phyloP scores from a whole-genome alignment of 2,888 invertebrate genomes.

The Hermaeophaga mercurialis region DNA sequence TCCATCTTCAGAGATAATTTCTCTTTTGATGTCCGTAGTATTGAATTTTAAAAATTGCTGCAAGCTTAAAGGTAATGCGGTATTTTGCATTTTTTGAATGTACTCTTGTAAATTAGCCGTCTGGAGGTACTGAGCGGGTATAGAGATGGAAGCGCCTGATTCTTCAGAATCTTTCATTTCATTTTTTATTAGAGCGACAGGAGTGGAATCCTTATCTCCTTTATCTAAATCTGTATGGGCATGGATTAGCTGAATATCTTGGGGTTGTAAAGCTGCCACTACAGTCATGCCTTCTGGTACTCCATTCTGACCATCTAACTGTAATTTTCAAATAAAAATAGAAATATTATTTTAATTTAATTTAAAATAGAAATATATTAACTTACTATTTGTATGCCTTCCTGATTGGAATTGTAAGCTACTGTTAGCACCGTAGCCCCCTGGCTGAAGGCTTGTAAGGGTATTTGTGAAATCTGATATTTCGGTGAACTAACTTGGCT shows the following conservation, averaged over 20 bases:
- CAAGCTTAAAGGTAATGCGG: conserved; percentile 62
- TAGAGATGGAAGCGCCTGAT: conserved; percentile 53
- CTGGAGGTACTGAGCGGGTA: conserved; percentile 62
- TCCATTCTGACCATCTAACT: conserved; percentile 59
- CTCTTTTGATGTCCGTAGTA: conserved; percentile 59
- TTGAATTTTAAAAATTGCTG: conserved; percentile 70
- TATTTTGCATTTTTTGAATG: conserved; percentile 57
- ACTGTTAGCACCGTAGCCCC: conserved; percentile 75
- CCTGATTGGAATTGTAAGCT: conserved; percentile 69
- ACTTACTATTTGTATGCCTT: conserved; percentile 65
- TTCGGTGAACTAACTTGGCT: conserved; percentile 67
- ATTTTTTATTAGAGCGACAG: conserved; percentile 61
- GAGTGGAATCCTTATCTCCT: conserved; percentile 55
- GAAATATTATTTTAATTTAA: not conserved
- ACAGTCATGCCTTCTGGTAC: conserved; percentile 70
- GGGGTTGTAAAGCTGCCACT: conserved; percentile 69
- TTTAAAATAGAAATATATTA: conserved; percentile 32
- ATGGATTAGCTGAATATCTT: conserved; percentile 69
- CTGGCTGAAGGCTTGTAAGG: conserved; percentile 76
- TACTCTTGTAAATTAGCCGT: conserved; percentile 61
- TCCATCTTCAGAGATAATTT: conserved; percentile 60
- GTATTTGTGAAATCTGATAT: conserved; percentile 75
- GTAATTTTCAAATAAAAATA: conserved; percentile 22
- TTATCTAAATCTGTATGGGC: conserved; percentile 50
- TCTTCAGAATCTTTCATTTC: conserved; percentile 45